Percentiles rank a stretch among this genome's conserved stretches.
These are phyloP conservation scores for Smittia aterrima DNA, from an alignment of 2,888 invertebrate species.

Conservation along the genomic window DNA sequence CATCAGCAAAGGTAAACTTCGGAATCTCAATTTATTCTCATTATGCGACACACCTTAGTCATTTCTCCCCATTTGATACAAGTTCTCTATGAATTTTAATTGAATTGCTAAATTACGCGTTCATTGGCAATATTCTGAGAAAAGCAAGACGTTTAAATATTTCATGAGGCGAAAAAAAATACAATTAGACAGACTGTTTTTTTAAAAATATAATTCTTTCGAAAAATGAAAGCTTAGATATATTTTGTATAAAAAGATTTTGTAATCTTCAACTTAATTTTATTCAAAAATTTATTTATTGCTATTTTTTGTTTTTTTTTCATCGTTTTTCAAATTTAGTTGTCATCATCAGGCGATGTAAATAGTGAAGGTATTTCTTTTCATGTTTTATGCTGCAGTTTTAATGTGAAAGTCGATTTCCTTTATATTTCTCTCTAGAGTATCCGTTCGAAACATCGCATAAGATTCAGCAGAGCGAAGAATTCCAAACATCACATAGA, in stretches of 20 bases:
- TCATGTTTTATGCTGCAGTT: slow-evolving; percentile 21
- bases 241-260: too few relatives aligned
- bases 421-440: neutral
- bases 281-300: neutral
- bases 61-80: neutral
- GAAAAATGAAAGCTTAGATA: too few relatives aligned
- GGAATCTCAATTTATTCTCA: neutral
- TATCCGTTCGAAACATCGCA: slow-evolving; percentile 66
- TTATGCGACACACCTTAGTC: neutral
- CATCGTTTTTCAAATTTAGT: neutral
- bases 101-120: neutral
- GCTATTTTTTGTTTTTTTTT: neutral
- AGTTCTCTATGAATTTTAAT: neutral
- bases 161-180: too few relatives aligned
- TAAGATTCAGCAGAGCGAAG: slow-evolving; percentile 59
- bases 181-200: too few relatives aligned
- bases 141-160: too few relatives aligned
- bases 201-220: too few relatives aligned
- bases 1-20: slow-evolving; percentile 25
- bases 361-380: slow-evolving; percentile 4
- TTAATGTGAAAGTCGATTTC: slow-evolving; percentile 13
- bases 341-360: neutral
- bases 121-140: neutral
- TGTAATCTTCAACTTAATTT: too few relatives aligned
- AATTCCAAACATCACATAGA: slow-evolving; percentile 46